Conservation (phyloP, 2,888 invertebrate species). For the Oasisia sp. region DNA sequence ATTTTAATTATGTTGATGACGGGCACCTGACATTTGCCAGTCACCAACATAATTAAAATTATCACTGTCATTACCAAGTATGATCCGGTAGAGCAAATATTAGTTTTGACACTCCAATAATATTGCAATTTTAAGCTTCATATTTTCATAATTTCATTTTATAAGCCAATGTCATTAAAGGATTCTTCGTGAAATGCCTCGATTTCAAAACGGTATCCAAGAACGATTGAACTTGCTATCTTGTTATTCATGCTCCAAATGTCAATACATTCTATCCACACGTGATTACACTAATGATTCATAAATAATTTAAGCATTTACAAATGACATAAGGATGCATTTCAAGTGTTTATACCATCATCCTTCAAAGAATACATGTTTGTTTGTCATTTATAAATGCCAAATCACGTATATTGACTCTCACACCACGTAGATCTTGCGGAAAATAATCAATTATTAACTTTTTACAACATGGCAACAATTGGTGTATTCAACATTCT, state of each 20-base stretch:
- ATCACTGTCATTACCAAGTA: too few species aligned
- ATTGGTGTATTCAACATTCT: neutral
- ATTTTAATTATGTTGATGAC: too few species aligned
- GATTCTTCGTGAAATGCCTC: too few species aligned
- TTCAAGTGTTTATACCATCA: neutral
- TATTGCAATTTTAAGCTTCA: too few species aligned
- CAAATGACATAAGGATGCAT: neutral
- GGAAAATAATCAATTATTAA: neutral
- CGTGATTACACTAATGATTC: neutral
- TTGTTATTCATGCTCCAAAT: neutral
- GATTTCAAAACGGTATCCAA: neutral
- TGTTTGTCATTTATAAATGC: neutral
- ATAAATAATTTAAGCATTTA: constrained; percentile 1
- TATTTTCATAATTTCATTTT: too few species aligned
- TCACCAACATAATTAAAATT: too few species aligned
- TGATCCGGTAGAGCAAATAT: too few species aligned
- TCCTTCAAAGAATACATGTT: neutral
- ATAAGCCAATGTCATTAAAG: too few species aligned
- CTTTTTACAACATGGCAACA: neutral
- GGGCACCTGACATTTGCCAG: too few species aligned
- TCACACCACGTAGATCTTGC: neutral
- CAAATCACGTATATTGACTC: neutral
- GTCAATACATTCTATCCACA: neutral
- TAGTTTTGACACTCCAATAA: too few species aligned
- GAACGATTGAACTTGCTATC: neutral